phyloP scores from a whole-genome alignment of 2,113 vertebrate genomes.

The Rana temporaria region DNA sequence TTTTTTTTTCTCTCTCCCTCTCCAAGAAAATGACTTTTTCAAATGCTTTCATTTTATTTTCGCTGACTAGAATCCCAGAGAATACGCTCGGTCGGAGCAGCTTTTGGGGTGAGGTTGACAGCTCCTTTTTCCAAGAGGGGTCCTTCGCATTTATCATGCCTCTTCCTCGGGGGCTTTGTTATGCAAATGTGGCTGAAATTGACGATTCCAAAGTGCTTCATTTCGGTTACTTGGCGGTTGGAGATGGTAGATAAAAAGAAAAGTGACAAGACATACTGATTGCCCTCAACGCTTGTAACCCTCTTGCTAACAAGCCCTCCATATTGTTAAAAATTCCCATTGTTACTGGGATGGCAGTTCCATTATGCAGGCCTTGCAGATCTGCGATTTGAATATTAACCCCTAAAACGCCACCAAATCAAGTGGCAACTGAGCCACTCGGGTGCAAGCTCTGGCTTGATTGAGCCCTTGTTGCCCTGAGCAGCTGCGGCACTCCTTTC shows the following conservation, averaged over 20 bases:
- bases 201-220: constrained; percentile 97
- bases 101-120: constrained; percentile 92
- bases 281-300: constrained; percentile 94
- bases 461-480: constrained; percentile 64
- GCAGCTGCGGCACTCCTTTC: constrained; percentile 46
- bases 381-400: constrained; percentile 88
- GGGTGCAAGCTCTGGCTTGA: constrained; percentile 63
- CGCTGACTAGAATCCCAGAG: constrained; percentile 83
- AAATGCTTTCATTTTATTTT: constrained; percentile 95
- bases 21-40: constrained; percentile 84
- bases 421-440: constrained; percentile 58
- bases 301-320: constrained; percentile 91
- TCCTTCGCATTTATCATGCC: constrained; percentile 91
- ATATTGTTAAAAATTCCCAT: constrained; percentile 95
- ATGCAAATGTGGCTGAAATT: constrained; percentile 97
- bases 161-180: constrained; percentile 97
- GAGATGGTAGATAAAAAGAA: constrained; percentile 94
- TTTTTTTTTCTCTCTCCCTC: constrained; percentile 69
- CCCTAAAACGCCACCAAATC: constrained; percentile 72
- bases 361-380: constrained; percentile 90
- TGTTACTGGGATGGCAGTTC: constrained; percentile 90
- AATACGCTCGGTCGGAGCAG: constrained; percentile 84
- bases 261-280: constrained; percentile 95
- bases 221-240: constrained; percentile 90
- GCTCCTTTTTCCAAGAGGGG: constrained; percentile 86